Percentiles rank a stretch among this genome's conserved stretches.
phyloP scores from a whole-genome alignment of 2,888 invertebrate species.

The Eilema griseolum region DNA sequence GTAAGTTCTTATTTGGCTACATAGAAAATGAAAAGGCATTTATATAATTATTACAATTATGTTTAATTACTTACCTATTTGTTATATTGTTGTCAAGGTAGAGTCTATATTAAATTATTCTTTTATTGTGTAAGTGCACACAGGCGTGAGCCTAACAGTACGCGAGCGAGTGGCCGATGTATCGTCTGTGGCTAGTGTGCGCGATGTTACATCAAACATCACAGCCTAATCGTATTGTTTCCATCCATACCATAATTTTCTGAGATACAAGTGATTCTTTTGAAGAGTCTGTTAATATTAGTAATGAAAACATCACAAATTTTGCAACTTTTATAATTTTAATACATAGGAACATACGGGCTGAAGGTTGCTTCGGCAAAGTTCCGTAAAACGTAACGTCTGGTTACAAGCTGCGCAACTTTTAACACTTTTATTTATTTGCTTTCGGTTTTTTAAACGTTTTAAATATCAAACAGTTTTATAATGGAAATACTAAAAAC shows the following conservation, averaged over 20 bases:
- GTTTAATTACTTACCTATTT: constrained; percentile 70
- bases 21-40: constrained; percentile 75
- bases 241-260: constrained; percentile 50
- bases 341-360: constrained; percentile 41
- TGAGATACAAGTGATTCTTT: constrained; percentile 48
- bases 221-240: constrained; percentile 39
- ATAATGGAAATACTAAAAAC: constrained; percentile 43
- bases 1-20: constrained; percentile 74
- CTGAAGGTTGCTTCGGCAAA: constrained; percentile 42
- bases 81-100: constrained; percentile 82
- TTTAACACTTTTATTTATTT: constrained; percentile 26
- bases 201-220: constrained; percentile 38
- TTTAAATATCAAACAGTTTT: constrained; percentile 40
- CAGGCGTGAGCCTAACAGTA: constrained; percentile 55
- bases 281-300: constrained; percentile 44
- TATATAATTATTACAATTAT: constrained; percentile 77
- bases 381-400: constrained; percentile 34
- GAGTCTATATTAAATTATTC: constrained; percentile 84
- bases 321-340: constrained; percentile 51
- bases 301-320: constrained; percentile 52
- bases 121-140: constrained; percentile 71
- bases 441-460: constrained; percentile 40
- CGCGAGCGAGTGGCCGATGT: constrained; percentile 47
- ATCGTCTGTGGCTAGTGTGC: constrained; percentile 51
- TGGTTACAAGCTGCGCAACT: constrained; percentile 29